A percentile compares a stretch with the other conserved stretches of the same genome.
Conservation (phyloP, 1,140 invertebrate species). For the Conopomorpha cramerella region DNA sequence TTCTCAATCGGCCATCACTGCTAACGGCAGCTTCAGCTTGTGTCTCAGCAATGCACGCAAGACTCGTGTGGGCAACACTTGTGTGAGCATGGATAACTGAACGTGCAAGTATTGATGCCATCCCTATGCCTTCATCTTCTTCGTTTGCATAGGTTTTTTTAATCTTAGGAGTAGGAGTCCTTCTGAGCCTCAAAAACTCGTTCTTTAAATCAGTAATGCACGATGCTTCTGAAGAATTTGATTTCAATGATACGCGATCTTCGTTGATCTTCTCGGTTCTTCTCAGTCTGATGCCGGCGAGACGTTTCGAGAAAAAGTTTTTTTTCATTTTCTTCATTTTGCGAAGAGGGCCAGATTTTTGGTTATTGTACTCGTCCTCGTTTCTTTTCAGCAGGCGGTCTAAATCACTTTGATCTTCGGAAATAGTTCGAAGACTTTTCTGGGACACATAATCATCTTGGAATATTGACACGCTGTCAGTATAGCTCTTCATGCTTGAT, state of each 20-base stretch:
- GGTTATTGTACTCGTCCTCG: conserved; percentile 9
- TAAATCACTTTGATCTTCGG: conserved; percentile 41
- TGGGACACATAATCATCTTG: conserved; percentile 34
- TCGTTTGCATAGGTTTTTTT: conserved; percentile 54
- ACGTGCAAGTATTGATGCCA: conserved; percentile 67
- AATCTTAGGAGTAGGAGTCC: conserved; percentile 54
- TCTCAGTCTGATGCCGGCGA: conserved; percentile 20
- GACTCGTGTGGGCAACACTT: conserved; percentile 66
- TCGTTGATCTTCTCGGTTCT: conserved; percentile 10
- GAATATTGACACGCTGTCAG: conserved; percentile 35
- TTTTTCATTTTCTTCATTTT: conserved; percentile 41
- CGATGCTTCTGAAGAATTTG: conserved; percentile 44
- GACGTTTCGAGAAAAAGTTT: conserved; percentile 30
- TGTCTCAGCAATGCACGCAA: conserved; percentile 64
- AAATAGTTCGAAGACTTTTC: conserved; percentile 34
- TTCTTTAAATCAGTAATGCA: conserved; percentile 51
- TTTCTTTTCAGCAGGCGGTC: conserved; percentile 31
- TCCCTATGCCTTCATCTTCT: conserved; percentile 63
- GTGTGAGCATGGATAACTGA: conserved; percentile 65
- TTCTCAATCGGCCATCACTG: no score
- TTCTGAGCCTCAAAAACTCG: conserved; percentile 44
- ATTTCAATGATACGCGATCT: conserved; percentile 40
- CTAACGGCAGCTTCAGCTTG: conserved; percentile 62
- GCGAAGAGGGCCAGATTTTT: conserved; percentile 24
- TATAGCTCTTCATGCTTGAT: conserved; percentile 28